Percentiles rank a stretch among this genome's conserved stretches.
Conservation (phyloP, 1,140 invertebrate species). For the Drosophila setifemur region DNA sequence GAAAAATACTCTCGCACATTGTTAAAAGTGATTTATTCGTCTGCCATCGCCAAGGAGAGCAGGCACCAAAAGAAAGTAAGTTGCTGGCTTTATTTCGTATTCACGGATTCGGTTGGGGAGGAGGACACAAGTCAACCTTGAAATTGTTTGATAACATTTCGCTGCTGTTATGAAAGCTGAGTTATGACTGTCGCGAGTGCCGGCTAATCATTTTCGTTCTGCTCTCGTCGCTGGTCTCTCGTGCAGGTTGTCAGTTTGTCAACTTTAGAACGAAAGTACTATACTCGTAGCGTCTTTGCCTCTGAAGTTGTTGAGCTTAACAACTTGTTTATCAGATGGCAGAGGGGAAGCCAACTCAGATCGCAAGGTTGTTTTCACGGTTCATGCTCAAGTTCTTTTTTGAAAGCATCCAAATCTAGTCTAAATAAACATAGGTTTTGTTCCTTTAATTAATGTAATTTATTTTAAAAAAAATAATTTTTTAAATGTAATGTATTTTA, state of each 20-base stretch:
- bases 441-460: no score
- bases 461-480: no score
- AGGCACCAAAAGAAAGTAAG: no score
- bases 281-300: no score
- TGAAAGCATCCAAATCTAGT: no score
- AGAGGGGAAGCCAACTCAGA: background rate
- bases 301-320: slow-evolving; percentile 26
- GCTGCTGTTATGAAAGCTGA: slow-evolving; percentile 61
- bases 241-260: slow-evolving; percentile 26
- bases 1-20: slow-evolving; percentile 57
- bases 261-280: background rate
- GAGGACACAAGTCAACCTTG: slow-evolving; percentile 55
- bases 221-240: slow-evolving; percentile 19
- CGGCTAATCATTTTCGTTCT: slow-evolving; percentile 52
- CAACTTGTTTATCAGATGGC: slow-evolving; percentile 30
- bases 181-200: slow-evolving; percentile 53
- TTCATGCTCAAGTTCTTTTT: background rate
- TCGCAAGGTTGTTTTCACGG: slow-evolving; percentile 7
- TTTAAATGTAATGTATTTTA: no score
- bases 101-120: background rate
- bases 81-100: slow-evolving; percentile 32
- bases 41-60: slow-evolving; percentile 23
- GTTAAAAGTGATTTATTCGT: slow-evolving; percentile 64
- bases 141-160: slow-evolving; percentile 77
- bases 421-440: no score